Evolutionary conservation across 1,140 invertebrate genomes (phyloP), one percentile per base, ranked within the genome.

Genomic region (Holotrichia oblita): DNA sequence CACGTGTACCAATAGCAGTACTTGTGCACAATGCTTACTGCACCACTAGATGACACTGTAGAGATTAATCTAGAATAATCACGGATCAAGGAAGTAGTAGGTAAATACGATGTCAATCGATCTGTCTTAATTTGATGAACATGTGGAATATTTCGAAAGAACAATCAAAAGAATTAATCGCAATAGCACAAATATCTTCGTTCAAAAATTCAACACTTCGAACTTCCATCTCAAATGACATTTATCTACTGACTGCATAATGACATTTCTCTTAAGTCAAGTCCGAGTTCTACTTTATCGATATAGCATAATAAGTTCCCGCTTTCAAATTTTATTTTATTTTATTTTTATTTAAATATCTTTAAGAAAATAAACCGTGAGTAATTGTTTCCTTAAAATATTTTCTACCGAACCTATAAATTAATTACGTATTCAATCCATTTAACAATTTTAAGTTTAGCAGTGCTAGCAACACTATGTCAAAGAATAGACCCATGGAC

Each of bases 1-100:
- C 85, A 86, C 85, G 85, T 86, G 85, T 85, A 80, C 81, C 76
- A 61, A 61, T 76, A 42, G 75, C 75, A 76, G 75, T 27, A 76
- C 34, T 44, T 74, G 77, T 55, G 72, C 75, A 74, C 74, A 78
- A 81, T 48, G 78, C 69, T 73, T 76, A 17, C 17, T 40, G 42
- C 40, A 40, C 80, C 81, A 79, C 80, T 77, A 82, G 81, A 81
- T 79, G 81, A 80, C 81, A 79, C 81, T 80, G 40, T 64, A n/a
- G 40, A 27, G 44, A 77, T 44, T 76, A 24, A 74, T 55, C 44
- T 74, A 44, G 73, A 44, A 74, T 44, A 44, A 74, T 44, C 41
- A 74, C 41, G 17, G 9, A 44, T 40, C 73, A 44, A 74, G n/a
- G 40, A 74, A 74, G n/a, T 44, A 69, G 3, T 27, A 22, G 73